Percentiles rank a stretch among this genome's conserved stretches.
Evolutionary conservation across 1,140 invertebrate genomes (phyloP).

Genomic region (Trachymyrmex cornetzi): DNA sequence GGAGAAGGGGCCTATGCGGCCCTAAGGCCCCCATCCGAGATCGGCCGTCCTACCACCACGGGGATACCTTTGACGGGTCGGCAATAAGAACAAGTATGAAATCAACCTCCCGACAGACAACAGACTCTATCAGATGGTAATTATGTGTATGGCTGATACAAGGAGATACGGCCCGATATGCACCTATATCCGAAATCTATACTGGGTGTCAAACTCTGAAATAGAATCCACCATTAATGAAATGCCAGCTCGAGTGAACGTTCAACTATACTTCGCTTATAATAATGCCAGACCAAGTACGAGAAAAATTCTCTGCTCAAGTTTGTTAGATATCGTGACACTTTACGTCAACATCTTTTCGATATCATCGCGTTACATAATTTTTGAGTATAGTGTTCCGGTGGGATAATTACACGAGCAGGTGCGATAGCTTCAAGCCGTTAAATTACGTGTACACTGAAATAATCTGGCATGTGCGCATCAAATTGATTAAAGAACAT

Average conservation of each 20-base stretch:
- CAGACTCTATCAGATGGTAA: constrained; percentile 87
- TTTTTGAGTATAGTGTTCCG: constrained; percentile 38
- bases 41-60: constrained; percentile 84
- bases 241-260: background rate
- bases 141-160: constrained; percentile 86
- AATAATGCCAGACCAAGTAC: background rate
- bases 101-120: constrained; percentile 86
- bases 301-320: background rate
- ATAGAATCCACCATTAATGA: constrained; percentile 53
- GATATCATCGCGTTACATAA: constrained; percentile 41
- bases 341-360: constrained; percentile 28
- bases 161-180: constrained; percentile 83
- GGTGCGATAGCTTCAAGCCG: constrained; percentile 44
- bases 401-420: constrained; percentile 56
- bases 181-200: constrained; percentile 84
- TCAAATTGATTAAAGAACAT: constrained; percentile 56
- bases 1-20: constrained; percentile 81
- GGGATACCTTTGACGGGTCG: constrained; percentile 85
- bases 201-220: constrained; percentile 79
- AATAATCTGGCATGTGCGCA: constrained; percentile 46
- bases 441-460: constrained; percentile 58
- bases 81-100: constrained; percentile 86
- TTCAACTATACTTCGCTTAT: background rate
- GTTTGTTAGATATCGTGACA: constrained; percentile 4
- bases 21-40: constrained; percentile 83